phyloP scores from a whole-genome alignment of 1,140 invertebrate genomes.

The Drosophila malerkotliana region DNA sequence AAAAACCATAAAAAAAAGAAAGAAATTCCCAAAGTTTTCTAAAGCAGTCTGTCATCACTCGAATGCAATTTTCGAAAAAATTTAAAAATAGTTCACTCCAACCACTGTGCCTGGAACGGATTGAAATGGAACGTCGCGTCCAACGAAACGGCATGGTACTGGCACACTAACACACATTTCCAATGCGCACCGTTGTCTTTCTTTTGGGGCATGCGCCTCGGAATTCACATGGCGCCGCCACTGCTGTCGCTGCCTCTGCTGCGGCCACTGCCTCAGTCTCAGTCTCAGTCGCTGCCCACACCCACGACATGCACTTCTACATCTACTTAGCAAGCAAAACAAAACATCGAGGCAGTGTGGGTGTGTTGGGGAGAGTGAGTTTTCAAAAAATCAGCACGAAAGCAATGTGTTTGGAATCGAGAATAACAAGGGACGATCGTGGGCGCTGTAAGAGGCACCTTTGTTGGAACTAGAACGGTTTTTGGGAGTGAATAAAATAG shows the following conservation, averaged over 20 bases:
- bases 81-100: slow-evolving; percentile 18
- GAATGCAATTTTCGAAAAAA: neutral
- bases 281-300: slow-evolving; percentile 12
- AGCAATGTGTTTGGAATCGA: neutral
- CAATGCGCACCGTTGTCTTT: slow-evolving; percentile 57
- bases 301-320: slow-evolving; percentile 55
- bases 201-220: slow-evolving; percentile 56
- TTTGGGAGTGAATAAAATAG: neutral
- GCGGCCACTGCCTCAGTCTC: neutral
- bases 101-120: slow-evolving; percentile 62
- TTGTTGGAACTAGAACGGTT: slow-evolving; percentile 2
- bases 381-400: slow-evolving; percentile 9
- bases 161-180: slow-evolving; percentile 78
- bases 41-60: neutral
- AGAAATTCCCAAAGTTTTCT: neutral
- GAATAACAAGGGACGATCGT: slow-evolving; percentile 8
- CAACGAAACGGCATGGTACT: slow-evolving; percentile 43
- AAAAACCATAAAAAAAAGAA: neutral
- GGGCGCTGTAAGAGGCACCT: neutral
- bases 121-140: slow-evolving; percentile 41
- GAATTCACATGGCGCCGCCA: slow-evolving; percentile 40
- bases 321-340: slow-evolving; percentile 56
- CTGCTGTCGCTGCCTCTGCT: slow-evolving; percentile 7
- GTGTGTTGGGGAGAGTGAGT: slow-evolving; percentile 9
- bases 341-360: slow-evolving; percentile 23